Evolutionary conservation across 2,113 vertebrate species (phyloP), one percentile per base, ranked within the genome.

Genomic region (Esox niger): DNA sequence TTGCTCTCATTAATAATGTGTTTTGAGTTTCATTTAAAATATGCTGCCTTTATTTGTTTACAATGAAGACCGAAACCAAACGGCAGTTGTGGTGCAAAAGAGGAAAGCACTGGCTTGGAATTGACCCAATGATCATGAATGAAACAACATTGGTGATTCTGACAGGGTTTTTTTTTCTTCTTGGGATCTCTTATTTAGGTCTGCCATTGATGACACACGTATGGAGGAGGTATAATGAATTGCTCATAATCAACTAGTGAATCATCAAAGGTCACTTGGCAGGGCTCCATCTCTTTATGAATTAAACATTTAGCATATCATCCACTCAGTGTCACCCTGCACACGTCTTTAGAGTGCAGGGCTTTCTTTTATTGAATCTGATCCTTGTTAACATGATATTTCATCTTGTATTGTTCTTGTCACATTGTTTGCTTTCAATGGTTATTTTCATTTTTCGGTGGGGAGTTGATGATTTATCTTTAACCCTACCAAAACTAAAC

Each of bases 301-400:
- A 64, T 52, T n/a, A 64, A 64, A 52, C 43, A 64, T 64, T 29
- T 47, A 17, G 6, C 20, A 23, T 26, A 64, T 43, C 4, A 21
- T 30, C 15, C 46, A 52, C 27, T 31, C 26, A 30, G 57, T 66
- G 78, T 89, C 88, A 33, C n/a, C 59, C 31, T 25, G 10, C 59
- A 35, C 13, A 4, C 27, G 21, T 13, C 25, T 21, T 25, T 57
- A 30, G 21, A 9, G 26, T 32, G 9, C 30, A 9, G 2, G 5
- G 8, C 15, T 23, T 11, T 32, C n/a, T 11, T 23, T n/a, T 4
- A 6, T 20, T 60, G 15, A 32, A 30, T 21, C 20, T 60, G 58
- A 6, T n/a, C 27, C 29, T 7, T 32, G 21, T 32, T 35, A 61
- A 61, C 59, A 59, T 20, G 26, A 59, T 15, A 30, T 30, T 20